Percentiles rank a stretch among this genome's conserved stretches.
Conservation (phyloP, 2,113 vertebrate species). For the Aptenodytes forsteri region DNA sequence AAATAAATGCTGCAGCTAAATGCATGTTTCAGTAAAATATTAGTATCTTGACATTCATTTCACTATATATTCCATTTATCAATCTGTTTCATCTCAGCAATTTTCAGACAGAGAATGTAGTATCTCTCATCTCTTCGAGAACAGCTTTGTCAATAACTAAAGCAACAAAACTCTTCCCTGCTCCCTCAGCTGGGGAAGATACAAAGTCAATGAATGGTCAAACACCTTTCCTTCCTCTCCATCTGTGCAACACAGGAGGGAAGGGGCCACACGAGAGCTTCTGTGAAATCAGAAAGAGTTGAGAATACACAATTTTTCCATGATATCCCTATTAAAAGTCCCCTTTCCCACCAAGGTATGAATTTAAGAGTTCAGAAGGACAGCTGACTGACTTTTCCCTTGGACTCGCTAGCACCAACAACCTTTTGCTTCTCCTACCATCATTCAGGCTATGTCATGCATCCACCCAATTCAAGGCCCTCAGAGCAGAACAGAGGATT, state of each 20-base stretch:
- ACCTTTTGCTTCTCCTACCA: not conserved
- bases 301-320: not conserved
- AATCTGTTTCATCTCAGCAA: not conserved
- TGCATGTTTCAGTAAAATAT: not conserved
- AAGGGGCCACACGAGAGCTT: not conserved
- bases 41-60: not conserved
- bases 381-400: not conserved
- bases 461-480: not conserved
- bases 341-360: not conserved
- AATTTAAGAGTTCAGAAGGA: not conserved
- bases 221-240: not conserved
- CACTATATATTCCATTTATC: not conserved
- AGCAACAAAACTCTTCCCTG: not conserved
- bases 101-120: not conserved
- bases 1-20: not conserved
- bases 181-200: no score
- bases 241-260: not conserved
- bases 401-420: fast-evolving
- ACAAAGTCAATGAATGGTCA: not conserved
- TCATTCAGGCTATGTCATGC: not conserved
- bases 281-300: not conserved
- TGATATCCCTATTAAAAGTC: fast-evolving
- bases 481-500: not conserved
- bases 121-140: not conserved
- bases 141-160: not conserved